Percentiles rank a stretch among this genome's conserved stretches.
Evolutionary conservation across 1,140 invertebrate species (phyloP).

Genomic region (Melanaphis sacchari): DNA sequence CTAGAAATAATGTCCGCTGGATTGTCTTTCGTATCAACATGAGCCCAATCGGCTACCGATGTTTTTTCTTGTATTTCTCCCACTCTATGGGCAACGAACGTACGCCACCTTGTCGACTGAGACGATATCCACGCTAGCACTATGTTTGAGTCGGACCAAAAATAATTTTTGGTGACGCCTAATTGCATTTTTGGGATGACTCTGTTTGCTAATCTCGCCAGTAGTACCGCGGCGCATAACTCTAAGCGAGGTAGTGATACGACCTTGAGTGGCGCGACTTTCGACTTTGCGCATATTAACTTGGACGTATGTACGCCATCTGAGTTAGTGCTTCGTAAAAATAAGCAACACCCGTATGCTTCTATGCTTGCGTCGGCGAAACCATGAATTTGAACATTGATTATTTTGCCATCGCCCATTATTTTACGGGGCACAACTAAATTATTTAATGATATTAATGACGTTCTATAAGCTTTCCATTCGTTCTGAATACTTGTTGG

Average conservation of each 20-base stretch:
- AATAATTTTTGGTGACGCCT: background rate
- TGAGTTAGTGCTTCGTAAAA: background rate
- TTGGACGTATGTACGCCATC: background rate
- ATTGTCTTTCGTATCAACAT: no score
- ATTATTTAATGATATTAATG: no score
- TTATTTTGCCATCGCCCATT: background rate
- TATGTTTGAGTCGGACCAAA: background rate
- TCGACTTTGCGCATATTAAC: background rate
- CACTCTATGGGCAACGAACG: no score
- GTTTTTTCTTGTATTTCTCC: no score
- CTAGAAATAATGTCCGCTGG: no score
- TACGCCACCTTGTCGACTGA: background rate
- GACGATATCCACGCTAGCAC: background rate
- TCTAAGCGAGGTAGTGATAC: background rate
- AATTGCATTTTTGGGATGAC: background rate
- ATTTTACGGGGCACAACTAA: background rate
- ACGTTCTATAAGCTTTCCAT: no score
- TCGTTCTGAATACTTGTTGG: no score
- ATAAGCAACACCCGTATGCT: background rate
- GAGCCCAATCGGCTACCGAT: no score
- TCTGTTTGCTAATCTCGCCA: background rate
- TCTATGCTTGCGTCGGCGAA: background rate
- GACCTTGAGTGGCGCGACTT: background rate
- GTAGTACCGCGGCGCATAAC: background rate
- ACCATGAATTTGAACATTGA: background rate